Percentiles rank a stretch among this genome's conserved stretches.
These are phyloP conservation scores for Coelopa pilipes DNA, from an alignment of 2,888 invertebrate genomes.

Conservation along the genomic window DNA sequence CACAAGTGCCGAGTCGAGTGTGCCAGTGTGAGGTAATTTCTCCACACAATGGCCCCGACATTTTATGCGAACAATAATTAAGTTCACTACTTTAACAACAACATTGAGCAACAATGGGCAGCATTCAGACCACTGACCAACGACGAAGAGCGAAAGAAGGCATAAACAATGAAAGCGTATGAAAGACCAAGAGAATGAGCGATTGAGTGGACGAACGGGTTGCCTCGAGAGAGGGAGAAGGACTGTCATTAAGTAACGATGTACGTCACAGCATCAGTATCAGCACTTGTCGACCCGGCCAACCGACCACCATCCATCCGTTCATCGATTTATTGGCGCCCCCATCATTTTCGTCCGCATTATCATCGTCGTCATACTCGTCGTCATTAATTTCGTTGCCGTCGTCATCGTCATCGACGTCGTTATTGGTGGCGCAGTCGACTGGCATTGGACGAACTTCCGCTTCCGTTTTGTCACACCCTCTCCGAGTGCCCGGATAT, in stretches of 20 bases:
- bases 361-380: no score
- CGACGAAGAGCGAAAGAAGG: no score
- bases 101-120: not conserved
- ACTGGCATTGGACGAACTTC: conserved; percentile 21
- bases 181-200: not conserved
- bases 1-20: not conserved
- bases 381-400: conserved; percentile 9
- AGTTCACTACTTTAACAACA: conserved; percentile 1
- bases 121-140: no score
- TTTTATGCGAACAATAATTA: not conserved
- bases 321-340: no score
- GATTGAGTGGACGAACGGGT: not conserved
- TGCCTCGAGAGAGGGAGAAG: no score
- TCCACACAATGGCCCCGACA: not conserved
- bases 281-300: not conserved
- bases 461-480: conserved; percentile 23
- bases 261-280: not conserved
- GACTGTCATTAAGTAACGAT: no score
- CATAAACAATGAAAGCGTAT: not conserved
- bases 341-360: no score
- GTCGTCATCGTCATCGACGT: not conserved
- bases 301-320: no score
- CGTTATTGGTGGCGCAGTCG: no score
- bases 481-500: conserved; percentile 24
- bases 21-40: no score